Evolutionary conservation across 2,888 invertebrate species (phyloP), one percentile per base, ranked within the genome.

Genomic region (Neocrepidodera transversa): DNA sequence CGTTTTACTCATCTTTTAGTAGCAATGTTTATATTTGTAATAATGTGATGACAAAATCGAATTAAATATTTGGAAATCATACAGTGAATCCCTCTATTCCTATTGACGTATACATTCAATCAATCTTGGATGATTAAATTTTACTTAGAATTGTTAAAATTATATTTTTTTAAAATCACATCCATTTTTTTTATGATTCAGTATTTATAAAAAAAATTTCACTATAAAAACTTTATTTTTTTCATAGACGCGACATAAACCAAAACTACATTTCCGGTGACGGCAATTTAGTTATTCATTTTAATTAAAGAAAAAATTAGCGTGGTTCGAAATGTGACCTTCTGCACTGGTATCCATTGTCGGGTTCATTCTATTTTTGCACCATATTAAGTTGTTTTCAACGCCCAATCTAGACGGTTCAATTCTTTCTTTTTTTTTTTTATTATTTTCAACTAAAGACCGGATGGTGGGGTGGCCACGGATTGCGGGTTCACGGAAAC

Each of bases 261-360:
- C 45, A 45, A 17, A 53, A 53, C 16, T 43, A 53, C 53, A 45
- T 49, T 59, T 62, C 62, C 62, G 62, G n/a, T 42, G 40, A 17
- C 28, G 36, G 48, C 55, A 54, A 60, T 57, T 63, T 57, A 45
- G 52, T 55, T 47, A 58, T 52, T 58, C 42, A 50, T 43, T n/a
- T n/a, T 58, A 36, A 55, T 58, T 62, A 42, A 55, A 42, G 51
- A 45, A 11, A 58, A 62, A 62, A 45, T 62, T 42, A 20, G 54
- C 58, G 61, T 58, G 62, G 62, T 49, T n/a, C 43, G 50, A 42
- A 45, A 60, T 40, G n/a, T 60, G 62, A 63, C 62, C 62, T 63
- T 56, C 58, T 38, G 48, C 30, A 30, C 47, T 10, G 32, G 53
- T 48, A 52, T 56, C 26, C 52, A 53, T 59, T 51, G 62, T 58